phyloP scores from a whole-genome alignment of 2,888 invertebrate species.

The Odontocerum albicorne region DNA sequence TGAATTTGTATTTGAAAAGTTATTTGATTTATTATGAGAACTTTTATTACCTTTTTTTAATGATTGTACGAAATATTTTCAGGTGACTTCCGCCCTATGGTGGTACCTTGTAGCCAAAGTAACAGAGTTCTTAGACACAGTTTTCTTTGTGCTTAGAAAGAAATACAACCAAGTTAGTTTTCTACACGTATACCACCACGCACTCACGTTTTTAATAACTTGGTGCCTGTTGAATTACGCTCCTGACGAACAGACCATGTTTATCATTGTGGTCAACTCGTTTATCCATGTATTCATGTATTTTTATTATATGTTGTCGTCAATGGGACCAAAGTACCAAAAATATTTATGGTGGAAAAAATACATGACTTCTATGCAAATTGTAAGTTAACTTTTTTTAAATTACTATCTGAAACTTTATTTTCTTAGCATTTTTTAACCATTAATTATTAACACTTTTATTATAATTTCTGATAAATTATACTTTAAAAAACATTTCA shows the following conservation, averaged over 20 bases:
- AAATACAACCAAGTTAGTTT: slow-evolving; percentile 83
- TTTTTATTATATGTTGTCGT: slow-evolving; percentile 82
- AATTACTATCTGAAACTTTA: no score
- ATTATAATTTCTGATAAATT: no score
- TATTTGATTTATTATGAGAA: no score
- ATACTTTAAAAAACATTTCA: no score
- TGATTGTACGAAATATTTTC: no score
- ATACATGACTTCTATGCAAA: slow-evolving; percentile 81
- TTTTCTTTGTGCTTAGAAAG: slow-evolving; percentile 83
- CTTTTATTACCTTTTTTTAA: no score
- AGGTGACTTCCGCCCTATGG: slow-evolving; percentile 62
- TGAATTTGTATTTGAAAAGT: no score
- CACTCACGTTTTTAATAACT: slow-evolving; percentile 73
- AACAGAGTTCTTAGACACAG: slow-evolving; percentile 84
- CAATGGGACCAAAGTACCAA: slow-evolving; percentile 82
- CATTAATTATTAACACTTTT: no score
- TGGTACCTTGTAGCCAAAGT: slow-evolving; percentile 89
- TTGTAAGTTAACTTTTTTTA: slow-evolving; percentile 69
- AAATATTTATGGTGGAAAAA: slow-evolving; percentile 92
- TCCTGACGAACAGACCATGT: slow-evolving; percentile 85
- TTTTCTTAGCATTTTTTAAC: no score
- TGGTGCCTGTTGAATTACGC: slow-evolving; percentile 76
- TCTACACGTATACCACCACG: slow-evolving; percentile 85
- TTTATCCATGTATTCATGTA: slow-evolving; percentile 87
- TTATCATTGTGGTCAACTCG: slow-evolving; percentile 84